Percentiles rank a stretch among this genome's conserved stretches.
Evolutionary conservation across 2,113 vertebrate genomes (phyloP).

Genomic region (Antechinus stuartii): DNA sequence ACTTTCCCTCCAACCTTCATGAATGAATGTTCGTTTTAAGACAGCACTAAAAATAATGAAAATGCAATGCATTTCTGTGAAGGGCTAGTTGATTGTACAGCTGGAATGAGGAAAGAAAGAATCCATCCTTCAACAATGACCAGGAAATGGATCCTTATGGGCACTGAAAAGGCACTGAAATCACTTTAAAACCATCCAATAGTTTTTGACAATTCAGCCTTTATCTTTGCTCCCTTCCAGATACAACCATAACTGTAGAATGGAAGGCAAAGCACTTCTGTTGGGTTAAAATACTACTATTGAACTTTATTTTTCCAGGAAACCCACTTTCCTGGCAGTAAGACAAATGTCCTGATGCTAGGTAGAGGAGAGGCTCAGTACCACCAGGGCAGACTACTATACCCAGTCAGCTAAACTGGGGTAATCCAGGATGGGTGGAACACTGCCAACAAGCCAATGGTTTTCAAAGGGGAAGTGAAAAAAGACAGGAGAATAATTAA

Average conservation of each 20-base stretch:
- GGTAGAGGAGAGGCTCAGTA: neutral
- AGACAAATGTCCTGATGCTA: conserved; percentile 6
- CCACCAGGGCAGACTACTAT: conserved; percentile 21
- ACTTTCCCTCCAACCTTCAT: conserved; percentile 66
- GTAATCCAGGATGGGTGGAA: conserved; percentile 9
- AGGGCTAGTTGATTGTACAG: neutral
- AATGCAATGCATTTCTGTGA: conserved; percentile 17
- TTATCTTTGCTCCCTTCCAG: conserved; percentile 26
- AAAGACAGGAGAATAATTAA: conserved; percentile 76
- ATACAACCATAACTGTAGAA: conserved; percentile 38
- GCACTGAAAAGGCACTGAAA: conserved; percentile 15
- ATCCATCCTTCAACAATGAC: conserved; percentile 13
- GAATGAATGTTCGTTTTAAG: conserved; percentile 71
- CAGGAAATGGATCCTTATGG: conserved; percentile 34
- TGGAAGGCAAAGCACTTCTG: conserved; percentile 58
- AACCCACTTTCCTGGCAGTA: conserved; percentile 6
- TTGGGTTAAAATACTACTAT: conserved; percentile 50
- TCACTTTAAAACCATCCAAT: neutral
- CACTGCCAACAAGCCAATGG: conserved; percentile 54
- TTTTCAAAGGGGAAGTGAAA: conserved; percentile 67
- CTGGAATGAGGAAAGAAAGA: conserved; percentile 17
- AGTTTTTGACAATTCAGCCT: conserved; percentile 29
- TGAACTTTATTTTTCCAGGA: conserved; percentile 44
- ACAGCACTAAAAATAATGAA: conserved; percentile 40
- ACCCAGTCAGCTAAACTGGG: conserved; percentile 3